These are phyloP conservation scores for Nesogale talazaci DNA, from an alignment of 2,113 vertebrate species.

Conservation along the genomic window DNA sequence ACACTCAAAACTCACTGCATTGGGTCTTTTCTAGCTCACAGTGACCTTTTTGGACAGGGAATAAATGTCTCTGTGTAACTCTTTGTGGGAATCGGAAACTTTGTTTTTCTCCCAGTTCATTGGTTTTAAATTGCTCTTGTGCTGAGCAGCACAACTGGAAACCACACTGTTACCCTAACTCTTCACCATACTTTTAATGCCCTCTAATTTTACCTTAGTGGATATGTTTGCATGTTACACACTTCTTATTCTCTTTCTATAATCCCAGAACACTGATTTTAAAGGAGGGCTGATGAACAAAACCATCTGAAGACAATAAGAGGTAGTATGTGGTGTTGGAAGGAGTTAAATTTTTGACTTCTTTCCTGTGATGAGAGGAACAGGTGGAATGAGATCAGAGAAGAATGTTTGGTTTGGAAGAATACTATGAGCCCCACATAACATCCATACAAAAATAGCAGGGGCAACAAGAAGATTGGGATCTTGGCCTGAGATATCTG, in stretches of 20 bases:
- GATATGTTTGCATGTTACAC: background rate
- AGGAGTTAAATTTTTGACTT: slow-evolving; percentile 38
- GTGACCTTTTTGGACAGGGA: no score
- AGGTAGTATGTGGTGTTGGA: background rate
- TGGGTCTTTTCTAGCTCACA: no score
- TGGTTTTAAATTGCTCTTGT: no score
- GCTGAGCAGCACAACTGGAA: no score
- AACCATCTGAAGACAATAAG: background rate
- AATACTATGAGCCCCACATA: background rate
- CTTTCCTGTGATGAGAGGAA: background rate
- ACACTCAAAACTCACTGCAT: no score
- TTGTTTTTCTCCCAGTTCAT: no score
- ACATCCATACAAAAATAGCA: background rate
- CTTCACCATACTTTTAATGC: background rate
- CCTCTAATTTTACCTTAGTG: background rate
- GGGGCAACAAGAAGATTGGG: background rate
- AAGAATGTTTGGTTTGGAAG: background rate
- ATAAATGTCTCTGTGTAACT: no score
- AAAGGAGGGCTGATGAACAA: background rate
- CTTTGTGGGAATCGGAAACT: no score
- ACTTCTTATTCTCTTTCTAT: background rate
- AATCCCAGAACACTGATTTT: background rate
- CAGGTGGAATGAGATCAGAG: background rate
- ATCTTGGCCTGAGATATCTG: background rate
- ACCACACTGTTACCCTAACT: no score